phyloP scores from a whole-genome alignment of 2,888 invertebrate species.

The Ephialtes manifestator region DNA sequence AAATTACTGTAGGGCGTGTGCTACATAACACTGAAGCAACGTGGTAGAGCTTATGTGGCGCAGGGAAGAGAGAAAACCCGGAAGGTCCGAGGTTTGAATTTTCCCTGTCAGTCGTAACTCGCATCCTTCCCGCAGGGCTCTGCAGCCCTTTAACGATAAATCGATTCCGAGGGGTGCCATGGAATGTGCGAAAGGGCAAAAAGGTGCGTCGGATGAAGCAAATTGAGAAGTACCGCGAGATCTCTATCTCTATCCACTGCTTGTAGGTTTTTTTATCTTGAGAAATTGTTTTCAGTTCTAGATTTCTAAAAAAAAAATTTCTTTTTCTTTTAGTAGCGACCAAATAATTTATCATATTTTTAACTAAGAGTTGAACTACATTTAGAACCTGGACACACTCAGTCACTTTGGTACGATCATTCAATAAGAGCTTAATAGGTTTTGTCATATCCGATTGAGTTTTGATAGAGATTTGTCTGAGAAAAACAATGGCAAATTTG shows the following conservation, averaged over 20 bases:
- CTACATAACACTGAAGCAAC: slow-evolving; percentile 17
- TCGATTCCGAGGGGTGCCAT: slow-evolving; percentile 49
- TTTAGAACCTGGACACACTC: neutral
- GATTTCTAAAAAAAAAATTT: neutral
- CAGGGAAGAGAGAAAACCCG: slow-evolving; percentile 50
- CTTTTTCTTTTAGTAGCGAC: neutral
- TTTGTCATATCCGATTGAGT: slow-evolving; percentile 1
- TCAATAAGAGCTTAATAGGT: neutral
- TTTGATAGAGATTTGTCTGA: neutral
- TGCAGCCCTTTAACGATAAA: slow-evolving; percentile 61
- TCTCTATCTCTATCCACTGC: slow-evolving; percentile 1
- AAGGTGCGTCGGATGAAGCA: slow-evolving; percentile 38
- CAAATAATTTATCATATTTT: neutral
- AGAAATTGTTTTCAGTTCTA: neutral
- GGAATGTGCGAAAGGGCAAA: slow-evolving; percentile 46
- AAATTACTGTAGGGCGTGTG: slow-evolving; percentile 43
- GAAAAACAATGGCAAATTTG: neutral
- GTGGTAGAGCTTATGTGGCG: slow-evolving; percentile 20
- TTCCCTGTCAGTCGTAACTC: slow-evolving; percentile 59
- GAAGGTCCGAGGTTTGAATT: slow-evolving; percentile 67
- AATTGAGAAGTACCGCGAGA: slow-evolving; percentile 50
- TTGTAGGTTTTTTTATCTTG: neutral
- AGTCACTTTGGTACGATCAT: neutral
- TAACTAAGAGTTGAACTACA: neutral
- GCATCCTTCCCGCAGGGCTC: slow-evolving; percentile 56